phyloP scores from a whole-genome alignment of 2,888 invertebrate genomes.

The Diaperis boleti region DNA sequence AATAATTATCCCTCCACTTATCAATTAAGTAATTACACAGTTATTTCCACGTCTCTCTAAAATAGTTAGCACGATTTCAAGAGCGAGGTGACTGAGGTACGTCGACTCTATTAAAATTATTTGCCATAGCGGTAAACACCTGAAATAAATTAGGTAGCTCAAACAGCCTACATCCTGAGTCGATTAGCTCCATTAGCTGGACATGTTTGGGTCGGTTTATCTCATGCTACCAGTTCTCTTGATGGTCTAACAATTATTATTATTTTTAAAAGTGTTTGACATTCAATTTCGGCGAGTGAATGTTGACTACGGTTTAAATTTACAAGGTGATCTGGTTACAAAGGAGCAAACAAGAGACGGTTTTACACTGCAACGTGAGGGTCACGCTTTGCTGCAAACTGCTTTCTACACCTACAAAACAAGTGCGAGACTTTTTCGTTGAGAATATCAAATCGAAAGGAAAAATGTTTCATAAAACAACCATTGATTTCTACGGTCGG shows the following conservation, averaged over 20 bases:
- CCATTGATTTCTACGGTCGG: too few species aligned
- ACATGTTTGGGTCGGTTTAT: conserved; percentile 23
- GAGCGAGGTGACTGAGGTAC: conserved; percentile 25
- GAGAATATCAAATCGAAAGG: background rate
- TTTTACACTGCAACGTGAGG: conserved; percentile 40
- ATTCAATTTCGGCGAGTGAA: conserved; percentile 43
- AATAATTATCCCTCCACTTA: conserved; percentile 9
- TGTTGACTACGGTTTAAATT: conserved; percentile 21
- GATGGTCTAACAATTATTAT: background rate
- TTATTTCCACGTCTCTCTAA: conserved; percentile 2
- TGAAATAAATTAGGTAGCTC: conserved; percentile 16
- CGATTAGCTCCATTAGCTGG: conserved; percentile 13
- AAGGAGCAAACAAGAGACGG: conserved; percentile 26
- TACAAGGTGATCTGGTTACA: conserved; percentile 44
- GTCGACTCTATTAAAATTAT: conserved; percentile 17
- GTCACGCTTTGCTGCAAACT: conserved; percentile 41
- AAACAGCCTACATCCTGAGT: conserved; percentile 13
- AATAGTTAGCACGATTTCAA: conserved; percentile 15
- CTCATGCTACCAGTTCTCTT: background rate
- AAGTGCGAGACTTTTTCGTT: conserved; percentile 32
- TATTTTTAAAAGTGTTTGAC: conserved; percentile 31
- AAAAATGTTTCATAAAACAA: background rate
- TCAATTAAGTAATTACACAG: conserved; percentile 16
- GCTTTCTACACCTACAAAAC: conserved; percentile 44
- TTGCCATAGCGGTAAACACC: conserved; percentile 24